Percentiles rank a stretch among this genome's conserved stretches.
These are phyloP conservation scores for Eonycteris spelaea DNA, from an alignment of 2,113 vertebrate genomes.

Conservation along the genomic window DNA sequence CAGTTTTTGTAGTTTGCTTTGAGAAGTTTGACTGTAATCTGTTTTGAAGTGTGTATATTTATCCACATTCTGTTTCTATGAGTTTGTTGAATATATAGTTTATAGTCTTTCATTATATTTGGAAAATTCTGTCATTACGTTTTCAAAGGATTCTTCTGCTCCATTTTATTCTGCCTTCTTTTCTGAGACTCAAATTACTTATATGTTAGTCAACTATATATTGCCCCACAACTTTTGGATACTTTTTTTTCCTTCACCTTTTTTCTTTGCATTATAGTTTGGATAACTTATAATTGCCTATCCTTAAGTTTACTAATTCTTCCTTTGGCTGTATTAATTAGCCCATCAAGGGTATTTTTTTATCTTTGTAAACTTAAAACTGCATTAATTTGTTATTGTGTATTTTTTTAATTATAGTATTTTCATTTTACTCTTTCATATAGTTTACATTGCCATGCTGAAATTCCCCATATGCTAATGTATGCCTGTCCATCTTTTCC, in stretches of 20 bases:
- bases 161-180: neutral
- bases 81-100: neutral
- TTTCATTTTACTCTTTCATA: conserved; percentile 3
- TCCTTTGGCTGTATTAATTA: conserved; percentile 26
- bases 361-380: neutral
- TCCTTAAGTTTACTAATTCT: neutral
- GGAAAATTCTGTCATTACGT: neutral
- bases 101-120: neutral
- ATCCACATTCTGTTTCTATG: neutral
- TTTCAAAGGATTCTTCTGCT: neutral
- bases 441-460: neutral
- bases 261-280: conserved; percentile 7
- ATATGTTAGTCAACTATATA: neutral
- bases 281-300: neutral
- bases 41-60: neutral
- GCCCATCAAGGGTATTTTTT: neutral
- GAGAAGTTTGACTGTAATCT: neutral
- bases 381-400: neutral
- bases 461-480: neutral
- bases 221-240: neutral
- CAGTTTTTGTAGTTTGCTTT: conserved; percentile 2
- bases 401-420: neutral
- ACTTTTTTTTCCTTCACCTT: neutral
- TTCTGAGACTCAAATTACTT: neutral
- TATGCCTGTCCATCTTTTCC: neutral